These are phyloP conservation scores for Coenonympha glycerion DNA, from an alignment of 2,888 invertebrate species.

Conservation along the genomic window DNA sequence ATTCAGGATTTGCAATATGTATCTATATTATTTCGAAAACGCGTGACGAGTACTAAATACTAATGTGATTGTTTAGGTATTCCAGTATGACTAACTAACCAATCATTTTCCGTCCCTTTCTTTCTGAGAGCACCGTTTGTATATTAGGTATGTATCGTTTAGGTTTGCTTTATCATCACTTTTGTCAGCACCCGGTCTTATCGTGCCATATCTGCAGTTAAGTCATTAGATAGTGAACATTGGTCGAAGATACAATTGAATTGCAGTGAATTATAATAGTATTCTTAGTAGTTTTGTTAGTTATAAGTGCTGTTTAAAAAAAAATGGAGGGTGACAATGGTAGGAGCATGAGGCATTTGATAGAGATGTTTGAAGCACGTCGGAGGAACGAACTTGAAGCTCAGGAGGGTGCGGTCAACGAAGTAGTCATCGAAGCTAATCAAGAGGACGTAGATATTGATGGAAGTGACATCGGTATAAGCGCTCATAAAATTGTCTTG, in stretches of 20 bases:
- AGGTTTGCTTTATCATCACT: conserved; percentile 30
- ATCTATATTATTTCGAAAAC: no score
- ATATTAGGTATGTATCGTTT: conserved; percentile 10
- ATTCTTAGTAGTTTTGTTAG: conserved; percentile 3
- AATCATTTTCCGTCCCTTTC: conserved; percentile 18
- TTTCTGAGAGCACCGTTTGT: conserved; percentile 7
- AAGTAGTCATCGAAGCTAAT: conserved; percentile 25
- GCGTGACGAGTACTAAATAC: no score
- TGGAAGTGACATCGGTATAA: conserved; percentile 21
- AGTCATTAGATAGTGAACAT: conserved; percentile 45
- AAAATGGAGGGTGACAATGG: conserved; percentile 40
- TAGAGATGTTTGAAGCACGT: conserved; percentile 60
- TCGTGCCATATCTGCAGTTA: conserved; percentile 50
- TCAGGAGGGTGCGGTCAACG: conserved; percentile 38
- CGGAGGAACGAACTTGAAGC: conserved; percentile 37
- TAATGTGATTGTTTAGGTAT: background rate
- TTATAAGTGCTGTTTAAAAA: background rate
- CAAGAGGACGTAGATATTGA: conserved; percentile 18
- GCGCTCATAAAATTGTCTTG: background rate
- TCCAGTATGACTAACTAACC: conserved; percentile 1
- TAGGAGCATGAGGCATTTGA: conserved; percentile 49
- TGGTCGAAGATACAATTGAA: conserved; percentile 31
- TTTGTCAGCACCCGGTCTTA: conserved; percentile 32
- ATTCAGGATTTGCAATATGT: no score
- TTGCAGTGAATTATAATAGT: background rate